These are phyloP conservation scores for Thermophis baileyi DNA, from an alignment of 2,113 vertebrate genomes.

Conservation along the genomic window DNA sequence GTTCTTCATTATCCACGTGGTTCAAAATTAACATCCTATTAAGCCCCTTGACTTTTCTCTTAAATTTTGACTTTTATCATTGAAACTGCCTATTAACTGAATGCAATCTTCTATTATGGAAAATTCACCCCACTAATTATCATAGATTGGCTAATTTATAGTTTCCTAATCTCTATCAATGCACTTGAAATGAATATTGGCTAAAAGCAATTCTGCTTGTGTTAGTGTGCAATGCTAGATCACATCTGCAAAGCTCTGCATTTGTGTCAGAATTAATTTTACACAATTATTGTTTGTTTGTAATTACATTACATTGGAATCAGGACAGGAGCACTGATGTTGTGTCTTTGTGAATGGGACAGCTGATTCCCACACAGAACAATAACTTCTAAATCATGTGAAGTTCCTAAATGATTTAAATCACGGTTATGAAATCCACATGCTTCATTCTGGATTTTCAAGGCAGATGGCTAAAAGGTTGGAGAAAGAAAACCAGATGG, in stretches of 20 bases:
- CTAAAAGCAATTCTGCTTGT: neutral
- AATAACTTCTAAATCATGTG: neutral
- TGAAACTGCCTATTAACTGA: constrained; percentile 9
- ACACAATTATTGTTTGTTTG: neutral
- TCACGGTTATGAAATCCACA: neutral
- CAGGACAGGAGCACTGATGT: neutral
- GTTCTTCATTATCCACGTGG: neutral
- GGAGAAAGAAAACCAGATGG: neutral
- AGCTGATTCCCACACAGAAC: neutral
- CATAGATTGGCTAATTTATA: constrained; percentile 10
- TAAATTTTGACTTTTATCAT: constrained; percentile 8
- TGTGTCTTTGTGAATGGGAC: neutral
- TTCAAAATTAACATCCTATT: constrained; percentile 15
- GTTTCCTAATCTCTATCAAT: neutral
- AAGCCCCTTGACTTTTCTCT: neutral
- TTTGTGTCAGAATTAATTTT: neutral
- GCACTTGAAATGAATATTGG: constrained; percentile 10
- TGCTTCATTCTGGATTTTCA: neutral
- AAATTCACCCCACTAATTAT: constrained; percentile 9
- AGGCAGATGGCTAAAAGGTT: neutral
- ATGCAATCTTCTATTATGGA: constrained; percentile 4
- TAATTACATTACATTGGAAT: neutral
- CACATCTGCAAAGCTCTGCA: neutral
- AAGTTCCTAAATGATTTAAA: neutral
- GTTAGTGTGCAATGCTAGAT: neutral